phyloP scores from a whole-genome alignment of 2,113 vertebrate genomes.

The Oncorhynchus nerka region DNA sequence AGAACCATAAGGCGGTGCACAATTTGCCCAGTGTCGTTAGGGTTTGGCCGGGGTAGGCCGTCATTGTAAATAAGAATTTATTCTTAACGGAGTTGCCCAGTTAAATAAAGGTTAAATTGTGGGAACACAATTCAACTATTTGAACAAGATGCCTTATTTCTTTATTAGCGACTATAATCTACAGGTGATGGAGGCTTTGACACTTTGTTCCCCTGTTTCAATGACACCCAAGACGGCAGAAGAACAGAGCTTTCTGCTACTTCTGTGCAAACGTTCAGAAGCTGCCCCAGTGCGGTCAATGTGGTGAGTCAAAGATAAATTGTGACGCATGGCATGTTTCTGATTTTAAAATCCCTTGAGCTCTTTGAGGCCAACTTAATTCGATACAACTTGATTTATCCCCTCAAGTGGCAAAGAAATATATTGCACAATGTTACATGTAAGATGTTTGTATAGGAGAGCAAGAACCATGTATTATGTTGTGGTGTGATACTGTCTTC shows the following conservation, averaged over 20 bases:
- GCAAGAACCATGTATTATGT: background rate
- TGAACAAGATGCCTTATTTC: background rate
- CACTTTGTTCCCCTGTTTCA: constrained; percentile 33
- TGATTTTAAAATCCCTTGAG: background rate
- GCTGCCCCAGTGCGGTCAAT: constrained; percentile 93
- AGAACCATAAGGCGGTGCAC: too few relatives aligned
- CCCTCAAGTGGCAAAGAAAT: too few relatives aligned
- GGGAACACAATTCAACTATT: too few relatives aligned
- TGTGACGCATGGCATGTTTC: background rate
- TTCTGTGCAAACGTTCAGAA: constrained; percentile 94
- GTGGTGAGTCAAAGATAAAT: constrained; percentile 80
- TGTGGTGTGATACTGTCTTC: background rate
- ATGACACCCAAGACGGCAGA: constrained; percentile 82
- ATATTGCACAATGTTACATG: too few relatives aligned
- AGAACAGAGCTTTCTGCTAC: constrained; percentile 98
- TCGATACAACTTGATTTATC: too few relatives aligned
- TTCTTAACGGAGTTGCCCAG: too few relatives aligned
- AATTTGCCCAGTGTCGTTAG: too few relatives aligned
- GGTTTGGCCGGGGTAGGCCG: too few relatives aligned
- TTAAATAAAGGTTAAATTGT: too few relatives aligned
- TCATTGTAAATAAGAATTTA: too few relatives aligned
- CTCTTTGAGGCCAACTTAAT: background rate
- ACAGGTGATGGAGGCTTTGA: background rate
- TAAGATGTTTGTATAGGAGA: too few relatives aligned
- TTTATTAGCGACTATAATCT: background rate